These are phyloP conservation scores for Melanotaenia boesemani DNA, from an alignment of 2,797 vertebrate genomes.

Conservation along the genomic window DNA sequence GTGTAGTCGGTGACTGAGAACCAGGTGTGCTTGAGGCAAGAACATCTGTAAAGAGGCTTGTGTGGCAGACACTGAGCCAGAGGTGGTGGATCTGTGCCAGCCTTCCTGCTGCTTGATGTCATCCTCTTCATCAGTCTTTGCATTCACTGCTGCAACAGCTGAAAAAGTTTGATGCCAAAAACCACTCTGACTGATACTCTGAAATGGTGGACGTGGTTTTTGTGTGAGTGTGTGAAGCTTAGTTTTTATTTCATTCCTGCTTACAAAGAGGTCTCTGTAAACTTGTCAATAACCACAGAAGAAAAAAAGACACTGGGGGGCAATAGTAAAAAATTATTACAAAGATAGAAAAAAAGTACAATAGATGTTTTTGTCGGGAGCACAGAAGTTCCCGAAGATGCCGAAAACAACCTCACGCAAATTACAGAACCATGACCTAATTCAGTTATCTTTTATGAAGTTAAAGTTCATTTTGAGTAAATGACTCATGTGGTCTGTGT, in stretches of 20 bases:
- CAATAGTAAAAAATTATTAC: not conserved
- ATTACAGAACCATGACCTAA: not conserved
- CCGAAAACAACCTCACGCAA: not conserved
- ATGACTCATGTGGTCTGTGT: not conserved
- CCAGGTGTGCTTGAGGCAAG: constrained; percentile 57
- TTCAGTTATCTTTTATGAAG: not conserved
- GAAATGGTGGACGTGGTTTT: not conserved
- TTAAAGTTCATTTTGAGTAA: not conserved
- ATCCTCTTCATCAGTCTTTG: constrained; percentile 42
- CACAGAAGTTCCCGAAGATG: not conserved
- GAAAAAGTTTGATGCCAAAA: constrained; percentile 42
- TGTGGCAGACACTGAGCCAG: constrained; percentile 22
- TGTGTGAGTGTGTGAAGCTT: constrained; percentile 3
- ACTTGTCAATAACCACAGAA: not conserved
- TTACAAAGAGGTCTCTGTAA: constrained; percentile 32
- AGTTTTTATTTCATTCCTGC: constrained; percentile 2
- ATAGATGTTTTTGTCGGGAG: not conserved
- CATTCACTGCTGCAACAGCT: constrained; percentile 60
- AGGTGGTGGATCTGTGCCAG: constrained; percentile 30
- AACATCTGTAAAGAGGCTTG: constrained; percentile 52
- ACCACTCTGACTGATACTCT: constrained; percentile 6
- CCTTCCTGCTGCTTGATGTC: constrained; percentile 51
- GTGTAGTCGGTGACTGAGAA: constrained; percentile 20
- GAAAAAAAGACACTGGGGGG: not conserved
- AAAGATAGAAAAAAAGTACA: not conserved